These are phyloP conservation scores for Struthio camelus DNA, from an alignment of 2,113 vertebrate species.

Conservation along the genomic window DNA sequence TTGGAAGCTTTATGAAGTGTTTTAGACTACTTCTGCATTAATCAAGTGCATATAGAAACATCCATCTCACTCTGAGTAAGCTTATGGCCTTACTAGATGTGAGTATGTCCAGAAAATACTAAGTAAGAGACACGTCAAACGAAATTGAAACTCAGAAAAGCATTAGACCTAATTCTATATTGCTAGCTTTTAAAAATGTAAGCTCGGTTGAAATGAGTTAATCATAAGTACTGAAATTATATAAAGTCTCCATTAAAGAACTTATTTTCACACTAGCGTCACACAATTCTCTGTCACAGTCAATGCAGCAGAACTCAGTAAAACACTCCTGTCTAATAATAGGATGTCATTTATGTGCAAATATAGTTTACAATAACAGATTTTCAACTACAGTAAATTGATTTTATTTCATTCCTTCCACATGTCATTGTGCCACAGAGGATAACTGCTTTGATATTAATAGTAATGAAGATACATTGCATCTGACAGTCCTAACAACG, in stretches of 20 bases:
- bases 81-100: neutral
- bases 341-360: conserved; percentile 16
- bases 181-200: neutral
- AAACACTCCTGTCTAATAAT: neutral
- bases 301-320: neutral
- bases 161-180: neutral
- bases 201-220: neutral
- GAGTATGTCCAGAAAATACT: neutral
- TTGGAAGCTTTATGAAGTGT: neutral
- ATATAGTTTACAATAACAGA: neutral
- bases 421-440: conserved; percentile 13
- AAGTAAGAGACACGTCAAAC: neutral
- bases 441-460: conserved; percentile 48
- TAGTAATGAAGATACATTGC: conserved; percentile 43
- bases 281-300: neutral
- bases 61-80: neutral
- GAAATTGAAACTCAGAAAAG: neutral
- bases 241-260: neutral
- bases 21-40: neutral
- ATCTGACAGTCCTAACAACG: conserved; percentile 58
- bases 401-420: conserved; percentile 37
- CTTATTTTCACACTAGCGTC: neutral
- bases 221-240: neutral
- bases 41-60: neutral
- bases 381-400: conserved; percentile 37